Evolutionary conservation across 1,140 invertebrate species (phyloP).

Genomic region (Cherax quadricarinatus): DNA sequence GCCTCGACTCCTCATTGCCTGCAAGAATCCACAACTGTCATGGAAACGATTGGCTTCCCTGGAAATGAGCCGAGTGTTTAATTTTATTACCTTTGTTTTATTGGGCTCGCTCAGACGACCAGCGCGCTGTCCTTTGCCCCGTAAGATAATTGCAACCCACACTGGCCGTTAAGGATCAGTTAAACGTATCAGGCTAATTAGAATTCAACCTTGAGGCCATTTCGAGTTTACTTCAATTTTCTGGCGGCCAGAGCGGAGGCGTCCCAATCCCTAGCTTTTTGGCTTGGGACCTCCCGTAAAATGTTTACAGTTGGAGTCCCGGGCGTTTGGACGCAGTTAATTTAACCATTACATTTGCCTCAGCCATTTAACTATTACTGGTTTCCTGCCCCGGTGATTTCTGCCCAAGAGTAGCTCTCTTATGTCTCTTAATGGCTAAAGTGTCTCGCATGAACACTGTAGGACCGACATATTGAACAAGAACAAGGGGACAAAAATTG

Average conservation of each 20-base stretch:
- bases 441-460: neutral
- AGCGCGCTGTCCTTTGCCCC: neutral
- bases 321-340: conserved; percentile 48
- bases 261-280: conserved; percentile 49
- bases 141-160: conserved; percentile 48
- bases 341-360: conserved; percentile 60
- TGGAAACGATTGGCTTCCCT: conserved; percentile 54
- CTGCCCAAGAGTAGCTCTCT: neutral
- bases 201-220: conserved; percentile 53
- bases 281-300: conserved; percentile 34
- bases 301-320: conserved; percentile 27
- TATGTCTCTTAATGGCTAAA: neutral
- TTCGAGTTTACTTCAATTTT: conserved; percentile 43
- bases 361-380: conserved; percentile 47
- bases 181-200: conserved; percentile 48
- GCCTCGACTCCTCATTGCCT: conserved; percentile 9
- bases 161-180: conserved; percentile 51
- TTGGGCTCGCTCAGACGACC: conserved; percentile 38
- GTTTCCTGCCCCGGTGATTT: neutral
- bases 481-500: neutral
- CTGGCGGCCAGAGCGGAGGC: conserved; percentile 16
- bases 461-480: neutral
- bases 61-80: conserved; percentile 53
- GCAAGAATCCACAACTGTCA: conserved; percentile 54
- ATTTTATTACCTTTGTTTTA: conserved; percentile 65